Percentiles rank a stretch among this genome's conserved stretches.
phyloP scores from a whole-genome alignment of 2,888 invertebrate genomes.

The Fabriciana adippe region DNA sequence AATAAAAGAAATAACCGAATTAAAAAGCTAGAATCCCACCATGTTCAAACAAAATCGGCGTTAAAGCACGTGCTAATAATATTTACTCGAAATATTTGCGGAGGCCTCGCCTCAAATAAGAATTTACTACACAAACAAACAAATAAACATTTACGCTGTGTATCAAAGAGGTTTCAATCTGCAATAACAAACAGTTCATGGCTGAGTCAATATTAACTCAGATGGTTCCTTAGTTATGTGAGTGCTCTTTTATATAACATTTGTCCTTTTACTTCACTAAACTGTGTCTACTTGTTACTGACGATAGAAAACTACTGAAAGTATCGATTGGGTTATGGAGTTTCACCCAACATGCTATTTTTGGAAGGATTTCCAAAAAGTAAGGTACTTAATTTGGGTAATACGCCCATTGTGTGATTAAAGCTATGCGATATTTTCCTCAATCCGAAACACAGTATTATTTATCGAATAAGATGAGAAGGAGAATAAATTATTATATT shows the following conservation, averaged over 20 bases:
- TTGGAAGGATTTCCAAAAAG: too few species aligned
- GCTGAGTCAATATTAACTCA: slow-evolving; percentile 50
- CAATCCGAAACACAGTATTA: too few species aligned
- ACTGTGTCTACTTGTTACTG: slow-evolving; percentile 5
- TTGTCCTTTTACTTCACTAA: slow-evolving; percentile 13
- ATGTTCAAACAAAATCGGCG: slow-evolving; percentile 4
- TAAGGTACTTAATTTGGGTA: too few species aligned
- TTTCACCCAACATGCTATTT: too few species aligned
- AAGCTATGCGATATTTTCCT: too few species aligned
- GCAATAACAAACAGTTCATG: slow-evolving; percentile 54
- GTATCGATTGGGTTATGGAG: too few species aligned
- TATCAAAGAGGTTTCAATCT: slow-evolving; percentile 62
- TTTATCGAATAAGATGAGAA: too few species aligned
- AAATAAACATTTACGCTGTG: slow-evolving; percentile 56
- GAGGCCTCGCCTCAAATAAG: slow-evolving; percentile 41
- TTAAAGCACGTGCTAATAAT: slow-evolving; percentile 18
- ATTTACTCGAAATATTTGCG: slow-evolving; percentile 33
- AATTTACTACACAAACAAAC: slow-evolving; percentile 45
- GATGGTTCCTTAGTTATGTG: slow-evolving; percentile 30
- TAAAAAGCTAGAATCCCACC: not conserved
- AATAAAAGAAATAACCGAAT: too few species aligned
- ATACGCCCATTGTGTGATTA: too few species aligned
- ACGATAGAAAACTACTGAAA: not conserved
- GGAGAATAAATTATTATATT: too few species aligned
- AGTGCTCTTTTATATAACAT: slow-evolving; percentile 17